Conservation (phyloP, 2,797 vertebrate genomes). For the Gadopsis marmoratus region DNA sequence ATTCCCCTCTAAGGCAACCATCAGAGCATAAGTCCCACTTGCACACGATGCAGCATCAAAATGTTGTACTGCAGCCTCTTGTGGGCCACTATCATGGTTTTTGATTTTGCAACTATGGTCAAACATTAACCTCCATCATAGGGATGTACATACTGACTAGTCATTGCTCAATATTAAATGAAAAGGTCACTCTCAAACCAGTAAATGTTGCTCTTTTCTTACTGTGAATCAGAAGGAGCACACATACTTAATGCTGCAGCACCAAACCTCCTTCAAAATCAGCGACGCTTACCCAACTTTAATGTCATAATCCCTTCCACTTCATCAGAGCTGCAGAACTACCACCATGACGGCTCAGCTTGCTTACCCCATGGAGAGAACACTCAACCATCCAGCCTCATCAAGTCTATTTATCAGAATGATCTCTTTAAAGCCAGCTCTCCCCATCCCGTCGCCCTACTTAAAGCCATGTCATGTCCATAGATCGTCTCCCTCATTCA, state of each 20-base stretch:
- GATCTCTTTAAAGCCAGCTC: conserved; percentile 78
- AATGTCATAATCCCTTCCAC: conserved; percentile 78
- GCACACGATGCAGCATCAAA: conserved; percentile 6
- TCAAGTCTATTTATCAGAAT: conserved; percentile 81
- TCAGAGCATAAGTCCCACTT: not conserved
- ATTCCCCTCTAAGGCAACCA: not conserved
- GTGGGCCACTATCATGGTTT: not conserved
- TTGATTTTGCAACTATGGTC: conserved; percentile 20
- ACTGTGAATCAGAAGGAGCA: conserved; percentile 43
- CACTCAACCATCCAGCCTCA: conserved; percentile 79
- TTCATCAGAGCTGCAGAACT: conserved; percentile 69
- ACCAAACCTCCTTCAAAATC: conserved; percentile 59
- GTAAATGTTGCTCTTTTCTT: conserved; percentile 35
- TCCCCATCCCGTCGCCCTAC: conserved; percentile 76
- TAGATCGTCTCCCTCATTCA: conserved; percentile 67
- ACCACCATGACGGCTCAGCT: conserved; percentile 70
- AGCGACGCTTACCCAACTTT: conserved; percentile 69
- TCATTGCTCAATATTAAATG: conserved; percentile 8
- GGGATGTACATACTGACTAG: not conserved
- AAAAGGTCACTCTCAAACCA: conserved; percentile 32
- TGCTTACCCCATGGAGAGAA: conserved; percentile 63
- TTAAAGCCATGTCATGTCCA: conserved; percentile 76
- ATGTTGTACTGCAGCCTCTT: conserved; percentile 3
- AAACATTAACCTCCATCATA: conserved; percentile 7
- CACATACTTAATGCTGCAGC: conserved; percentile 51